Evolutionary conservation across 2,113 vertebrate species (phyloP), one percentile per base, ranked within the genome.

Genomic region (Phaetusa simplex): DNA sequence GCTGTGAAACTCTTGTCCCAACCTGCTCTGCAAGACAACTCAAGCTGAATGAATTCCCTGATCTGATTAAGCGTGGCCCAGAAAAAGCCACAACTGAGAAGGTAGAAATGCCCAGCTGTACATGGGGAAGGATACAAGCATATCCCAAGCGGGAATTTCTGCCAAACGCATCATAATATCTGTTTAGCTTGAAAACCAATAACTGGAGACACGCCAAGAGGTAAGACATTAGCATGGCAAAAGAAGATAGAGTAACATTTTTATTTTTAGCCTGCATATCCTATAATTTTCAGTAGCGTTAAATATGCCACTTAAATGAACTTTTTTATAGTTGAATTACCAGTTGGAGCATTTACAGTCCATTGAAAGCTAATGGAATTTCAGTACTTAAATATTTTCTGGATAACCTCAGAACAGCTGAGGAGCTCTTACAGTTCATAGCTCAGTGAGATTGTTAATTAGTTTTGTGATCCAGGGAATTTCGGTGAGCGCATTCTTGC

Each of bases 361-460:
- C 70, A 80, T 47, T 93, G 92, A 65, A 93, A 91, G 22, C 87
- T 94, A 96, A 96, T 97, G 85, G 84, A 80, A 82, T 96, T 96
- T 91, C 45, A 80, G 90, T 93, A 85, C 74, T 90, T 93, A 58
- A 91, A n/a, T 95, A 91, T 94, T 96, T 95, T 94, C 70, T 96
- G 90, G 49, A 50, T 93, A 97, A 91, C 82, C 85, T 95, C 90
- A 86, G 78, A 94, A 86, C 86, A 91, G 58, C 74, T 91, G 92
- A 96, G 85, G 82, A 80, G 79, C 78, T 94, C 62, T 82, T 91
- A 90, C 36, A 93, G 78, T 94, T 96, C 84, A 95, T 96, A 95
- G 96, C 85, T 96, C 87, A 90, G 78, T 95, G 93, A 97, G 95
- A 87, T 70, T 82, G 90, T 82, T 97, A 97, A 97, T 96, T 97